Conservation (phyloP, 23 tunicate genomes). For the Aplidium turbinatum region DNA sequence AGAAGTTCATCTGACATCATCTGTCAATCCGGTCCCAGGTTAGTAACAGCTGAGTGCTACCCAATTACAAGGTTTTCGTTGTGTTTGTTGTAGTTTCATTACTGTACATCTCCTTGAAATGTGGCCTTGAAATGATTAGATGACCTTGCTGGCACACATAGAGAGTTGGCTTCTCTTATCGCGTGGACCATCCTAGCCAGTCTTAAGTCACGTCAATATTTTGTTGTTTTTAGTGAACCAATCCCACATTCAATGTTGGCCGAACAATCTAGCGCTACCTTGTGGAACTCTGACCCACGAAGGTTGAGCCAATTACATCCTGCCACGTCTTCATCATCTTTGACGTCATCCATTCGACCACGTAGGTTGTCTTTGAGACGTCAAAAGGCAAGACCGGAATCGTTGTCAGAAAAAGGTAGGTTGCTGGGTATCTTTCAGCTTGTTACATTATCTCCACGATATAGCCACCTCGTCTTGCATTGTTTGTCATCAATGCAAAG, state of each 20-base stretch:
- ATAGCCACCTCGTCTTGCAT: no score
- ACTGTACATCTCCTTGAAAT: no score
- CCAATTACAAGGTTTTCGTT: no score
- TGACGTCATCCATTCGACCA: constrained; percentile 30
- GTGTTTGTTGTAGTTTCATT: no score
- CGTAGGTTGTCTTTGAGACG: constrained; percentile 43
- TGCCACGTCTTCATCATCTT: neutral
- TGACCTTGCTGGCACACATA: no score
- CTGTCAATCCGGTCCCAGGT: constrained; percentile 27
- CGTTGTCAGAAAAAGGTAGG: constrained; percentile 48
- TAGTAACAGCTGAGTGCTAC: neutral
- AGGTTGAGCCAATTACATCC: constrained; percentile 23
- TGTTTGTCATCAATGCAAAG: no score
- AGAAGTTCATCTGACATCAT: constrained; percentile 89
- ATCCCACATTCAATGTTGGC: constrained; percentile 47
- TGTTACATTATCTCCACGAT: no score
- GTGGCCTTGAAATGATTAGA: no score
- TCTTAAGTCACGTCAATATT: no score
- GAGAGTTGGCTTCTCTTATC: no score
- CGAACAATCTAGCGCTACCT: constrained; percentile 59
- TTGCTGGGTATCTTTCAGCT: no score
- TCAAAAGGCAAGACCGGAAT: constrained; percentile 29
- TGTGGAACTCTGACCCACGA: constrained; percentile 94
- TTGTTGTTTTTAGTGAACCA: constrained; percentile 2
- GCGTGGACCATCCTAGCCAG: no score